These are phyloP conservation scores for Pangasianodon gigas DNA, from an alignment of 2,113 vertebrate species.

Conservation along the genomic window DNA sequence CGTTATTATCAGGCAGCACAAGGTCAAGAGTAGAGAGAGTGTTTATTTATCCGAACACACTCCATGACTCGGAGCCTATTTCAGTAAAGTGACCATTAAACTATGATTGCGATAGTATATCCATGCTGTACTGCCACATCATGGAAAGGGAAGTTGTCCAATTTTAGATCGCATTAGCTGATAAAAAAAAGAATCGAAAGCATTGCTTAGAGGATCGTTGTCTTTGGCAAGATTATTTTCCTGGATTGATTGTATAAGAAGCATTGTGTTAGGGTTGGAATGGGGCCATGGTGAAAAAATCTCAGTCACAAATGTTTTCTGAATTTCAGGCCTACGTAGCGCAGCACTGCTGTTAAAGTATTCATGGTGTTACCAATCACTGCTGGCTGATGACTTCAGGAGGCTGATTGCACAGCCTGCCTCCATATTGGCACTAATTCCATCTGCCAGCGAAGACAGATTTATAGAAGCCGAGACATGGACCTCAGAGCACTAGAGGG, in stretches of 20 bases:
- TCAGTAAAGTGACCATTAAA: conserved; percentile 37
- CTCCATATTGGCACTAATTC: conserved; percentile 30
- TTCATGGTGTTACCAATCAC: conserved; percentile 33
- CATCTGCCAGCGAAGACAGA: conserved; percentile 8
- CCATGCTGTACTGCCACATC: conserved; percentile 16
- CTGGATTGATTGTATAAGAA: conserved; percentile 22
- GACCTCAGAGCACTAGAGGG: conserved; percentile 35
- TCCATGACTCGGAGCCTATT: conserved; percentile 27
- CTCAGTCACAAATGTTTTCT: background rate
- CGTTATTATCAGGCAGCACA: conserved; percentile 48
- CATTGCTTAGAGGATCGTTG: conserved; percentile 30
- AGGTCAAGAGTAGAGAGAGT: conserved; percentile 21
- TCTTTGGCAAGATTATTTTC: conserved; percentile 32
- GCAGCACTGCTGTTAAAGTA: conserved; percentile 32
- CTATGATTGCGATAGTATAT: conserved; percentile 42
- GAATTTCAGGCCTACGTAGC: conserved; percentile 7
- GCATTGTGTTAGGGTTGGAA: conserved; percentile 7
- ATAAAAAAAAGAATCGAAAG: conserved; percentile 44
- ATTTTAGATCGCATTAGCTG: conserved; percentile 51
- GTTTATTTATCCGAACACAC: conserved; percentile 39
- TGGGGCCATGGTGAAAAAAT: conserved; percentile 5
- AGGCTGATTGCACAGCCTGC: conserved; percentile 30
- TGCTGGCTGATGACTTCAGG: conserved; percentile 34
- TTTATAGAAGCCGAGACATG: background rate
- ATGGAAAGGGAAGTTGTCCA: conserved; percentile 30